These are phyloP conservation scores for Hapalemur alaotrensis DNA, from an alignment of 2,797 vertebrate species.

Conservation along the genomic window DNA sequence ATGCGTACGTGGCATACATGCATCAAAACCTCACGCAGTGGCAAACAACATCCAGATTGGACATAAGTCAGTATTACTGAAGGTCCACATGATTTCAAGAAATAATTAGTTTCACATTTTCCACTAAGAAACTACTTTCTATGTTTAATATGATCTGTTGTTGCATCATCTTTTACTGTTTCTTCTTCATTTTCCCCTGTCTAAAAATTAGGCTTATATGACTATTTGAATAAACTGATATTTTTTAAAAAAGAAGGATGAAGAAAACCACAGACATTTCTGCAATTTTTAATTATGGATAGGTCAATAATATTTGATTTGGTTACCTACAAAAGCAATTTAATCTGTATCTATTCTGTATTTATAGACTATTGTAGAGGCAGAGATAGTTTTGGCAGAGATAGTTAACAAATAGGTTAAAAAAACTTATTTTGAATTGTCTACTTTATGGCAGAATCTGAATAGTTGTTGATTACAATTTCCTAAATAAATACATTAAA, in stretches of 20 bases:
- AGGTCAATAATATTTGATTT: background rate
- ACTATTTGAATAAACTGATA: background rate
- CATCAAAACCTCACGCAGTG: background rate
- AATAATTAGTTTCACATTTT: background rate
- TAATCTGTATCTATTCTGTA: background rate
- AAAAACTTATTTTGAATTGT: background rate
- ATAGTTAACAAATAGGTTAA: background rate
- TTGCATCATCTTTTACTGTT: background rate
- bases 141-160: background rate
- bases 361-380: background rate
- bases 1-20: accelerated
- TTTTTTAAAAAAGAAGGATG: background rate
- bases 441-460: background rate
- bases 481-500: background rate
- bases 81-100: background rate
- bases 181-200: background rate
- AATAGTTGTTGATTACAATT: slow-evolving; percentile 21
- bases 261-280: background rate
- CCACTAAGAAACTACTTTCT: background rate
- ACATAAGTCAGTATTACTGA: background rate
- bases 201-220: background rate
- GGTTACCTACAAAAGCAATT: background rate
- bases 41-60: background rate
- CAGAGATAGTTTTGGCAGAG: background rate
- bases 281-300: background rate